Evolutionary conservation across 2,888 invertebrate genomes (phyloP), one percentile per base, ranked within the genome.

Genomic region (Dicranocentrus wangi): DNA sequence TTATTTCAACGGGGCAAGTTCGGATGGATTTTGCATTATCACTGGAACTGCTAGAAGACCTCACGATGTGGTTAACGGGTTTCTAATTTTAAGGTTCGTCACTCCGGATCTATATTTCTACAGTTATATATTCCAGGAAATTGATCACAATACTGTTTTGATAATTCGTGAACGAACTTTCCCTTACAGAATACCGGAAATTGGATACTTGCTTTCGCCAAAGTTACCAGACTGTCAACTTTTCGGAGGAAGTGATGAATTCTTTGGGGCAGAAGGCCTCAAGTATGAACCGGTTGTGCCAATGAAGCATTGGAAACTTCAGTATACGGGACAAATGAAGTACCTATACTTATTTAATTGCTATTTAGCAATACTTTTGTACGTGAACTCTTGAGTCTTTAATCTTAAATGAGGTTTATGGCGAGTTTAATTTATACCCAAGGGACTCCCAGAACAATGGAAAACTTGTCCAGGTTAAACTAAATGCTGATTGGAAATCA

Each of bases 271-370:
- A 0, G 93, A 93, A 84, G 95, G 95, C 0, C 90, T 94, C 51
- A 90, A 89, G 51, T 91, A 94, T 47, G 90, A 90, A 19, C 93
- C 93, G 0, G 89, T 93, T 0, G 91, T 91, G 77, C 92, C 94
- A 0, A 95, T 95, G 95, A 91, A 91, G 86, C 90, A 90, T 53
- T 95, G 95, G 95, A 90, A 90, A 17, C 87, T 95, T 0, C 88
- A 90, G 1, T 95, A 92, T 88, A 90, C 91, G 55, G 95, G 95
- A 8, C 90, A 91, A 85, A 91, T 95, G 91, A 92, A 91, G 90
- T 89, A 84, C 69, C n/a, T n/a, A 61, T 63, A 5, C 32, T 8
- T 10, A 42, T 42, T 42, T 42, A 51, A 51, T 51, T 51, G 7
- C n/a, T n/a, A 27, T 21, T 13, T 42, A 8, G n/a, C 23, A 51